Conservation (phyloP, 2,888 invertebrate species). For the Ypsolopha scabrella region DNA sequence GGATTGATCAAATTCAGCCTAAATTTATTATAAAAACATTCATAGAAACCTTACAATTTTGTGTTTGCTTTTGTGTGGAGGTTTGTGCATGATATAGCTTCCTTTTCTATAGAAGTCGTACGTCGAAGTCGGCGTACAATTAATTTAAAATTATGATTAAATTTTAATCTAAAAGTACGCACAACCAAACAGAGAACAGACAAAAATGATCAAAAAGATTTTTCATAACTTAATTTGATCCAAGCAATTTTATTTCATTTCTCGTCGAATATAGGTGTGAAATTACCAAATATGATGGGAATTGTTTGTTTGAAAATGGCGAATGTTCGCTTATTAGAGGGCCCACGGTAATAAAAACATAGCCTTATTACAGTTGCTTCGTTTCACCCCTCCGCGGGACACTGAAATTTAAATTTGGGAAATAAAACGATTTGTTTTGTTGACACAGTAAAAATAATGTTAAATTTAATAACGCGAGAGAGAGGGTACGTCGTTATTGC, state of each 20-base stretch:
- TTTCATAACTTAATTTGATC: constrained; percentile 13
- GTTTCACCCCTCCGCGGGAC: constrained; percentile 27
- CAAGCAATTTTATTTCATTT: constrained; percentile 35
- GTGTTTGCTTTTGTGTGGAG: too few relatives aligned
- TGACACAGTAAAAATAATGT: constrained; percentile 50
- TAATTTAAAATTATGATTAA: too few relatives aligned
- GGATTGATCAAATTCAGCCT: too few relatives aligned
- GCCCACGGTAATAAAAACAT: constrained; percentile 60
- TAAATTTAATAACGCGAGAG: constrained; percentile 24
- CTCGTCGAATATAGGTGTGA: constrained; percentile 43
- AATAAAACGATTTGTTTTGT: constrained; percentile 55
- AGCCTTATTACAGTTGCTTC: constrained; percentile 46
- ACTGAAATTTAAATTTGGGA: constrained; percentile 54
- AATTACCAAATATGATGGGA: constrained; percentile 48
- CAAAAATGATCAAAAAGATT: too few relatives aligned
- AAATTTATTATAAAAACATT: too few relatives aligned
- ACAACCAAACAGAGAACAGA: too few relatives aligned
- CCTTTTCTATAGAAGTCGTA: too few relatives aligned
- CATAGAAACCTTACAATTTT: too few relatives aligned
- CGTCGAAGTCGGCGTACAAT: too few relatives aligned
- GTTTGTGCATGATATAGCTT: too few relatives aligned
- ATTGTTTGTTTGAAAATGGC: constrained; percentile 59
- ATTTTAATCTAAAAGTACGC: too few relatives aligned
- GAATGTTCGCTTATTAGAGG: constrained; percentile 60
- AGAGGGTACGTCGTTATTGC: constrained; percentile 16